Evolutionary conservation across 2,797 vertebrate species (phyloP).

Genomic region (Limosa lapponica): DNA sequence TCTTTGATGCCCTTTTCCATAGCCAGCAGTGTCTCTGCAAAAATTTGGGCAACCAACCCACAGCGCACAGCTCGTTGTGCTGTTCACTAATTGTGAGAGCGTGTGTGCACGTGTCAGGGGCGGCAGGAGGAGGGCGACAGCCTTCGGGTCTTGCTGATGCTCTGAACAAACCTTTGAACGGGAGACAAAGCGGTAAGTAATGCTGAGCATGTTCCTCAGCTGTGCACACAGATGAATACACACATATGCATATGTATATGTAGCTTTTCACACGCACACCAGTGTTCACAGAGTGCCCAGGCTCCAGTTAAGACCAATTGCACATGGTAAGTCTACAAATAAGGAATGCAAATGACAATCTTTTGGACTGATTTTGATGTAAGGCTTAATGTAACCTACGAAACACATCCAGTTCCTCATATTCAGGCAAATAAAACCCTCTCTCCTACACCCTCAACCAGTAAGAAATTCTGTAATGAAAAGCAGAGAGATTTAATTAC

Average conservation of each 20-base stretch:
- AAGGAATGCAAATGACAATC: background rate
- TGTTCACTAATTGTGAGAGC: background rate
- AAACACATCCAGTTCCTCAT: background rate
- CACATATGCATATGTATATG: background rate
- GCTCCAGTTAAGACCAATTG: background rate
- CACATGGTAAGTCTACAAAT: background rate
- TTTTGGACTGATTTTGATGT: background rate
- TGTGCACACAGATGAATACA: background rate
- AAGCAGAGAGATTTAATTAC: background rate
- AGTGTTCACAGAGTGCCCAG: background rate
- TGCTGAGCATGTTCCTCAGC: background rate
- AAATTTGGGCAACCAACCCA: rapidly evolving
- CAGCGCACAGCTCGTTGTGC: rapidly evolving
- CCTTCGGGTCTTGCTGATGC: background rate
- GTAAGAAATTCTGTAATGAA: background rate
- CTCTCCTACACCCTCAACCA: background rate
- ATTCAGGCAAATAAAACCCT: background rate
- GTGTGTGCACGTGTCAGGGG: background rate
- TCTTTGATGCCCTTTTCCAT: background rate
- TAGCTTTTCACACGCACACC: background rate
- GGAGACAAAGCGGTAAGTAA: background rate
- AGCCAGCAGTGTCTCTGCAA: background rate
- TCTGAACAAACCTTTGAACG: background rate
- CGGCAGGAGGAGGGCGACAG: rapidly evolving
- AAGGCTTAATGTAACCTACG: background rate